These are phyloP conservation scores for Cheilinus undulatus DNA, from an alignment of 2,113 vertebrate genomes.

Conservation along the genomic window DNA sequence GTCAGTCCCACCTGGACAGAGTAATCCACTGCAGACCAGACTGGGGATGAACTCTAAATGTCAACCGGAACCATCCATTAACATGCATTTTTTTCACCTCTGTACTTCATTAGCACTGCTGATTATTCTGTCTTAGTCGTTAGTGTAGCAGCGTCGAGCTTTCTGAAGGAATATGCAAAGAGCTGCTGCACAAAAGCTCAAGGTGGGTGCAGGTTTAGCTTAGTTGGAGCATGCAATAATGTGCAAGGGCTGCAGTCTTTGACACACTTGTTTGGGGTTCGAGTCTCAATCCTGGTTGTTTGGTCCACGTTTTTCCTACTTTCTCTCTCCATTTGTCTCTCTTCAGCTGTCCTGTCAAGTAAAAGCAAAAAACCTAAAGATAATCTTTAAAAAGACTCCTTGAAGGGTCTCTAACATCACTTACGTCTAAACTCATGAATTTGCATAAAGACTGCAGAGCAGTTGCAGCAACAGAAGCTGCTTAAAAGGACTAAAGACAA, in stretches of 20 bases:
- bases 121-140: background rate
- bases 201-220: too few species aligned
- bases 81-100: background rate
- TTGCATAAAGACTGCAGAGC: background rate
- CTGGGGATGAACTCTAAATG: slow-evolving; percentile 21
- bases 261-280: too few species aligned
- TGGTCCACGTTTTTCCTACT: too few species aligned
- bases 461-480: background rate
- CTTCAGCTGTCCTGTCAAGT: too few species aligned
- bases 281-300: too few species aligned
- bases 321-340: too few species aligned
- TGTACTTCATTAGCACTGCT: background rate
- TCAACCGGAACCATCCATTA: slow-evolving; percentile 9
- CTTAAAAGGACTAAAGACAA: background rate
- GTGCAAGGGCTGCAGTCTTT: too few species aligned
- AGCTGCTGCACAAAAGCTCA: background rate
- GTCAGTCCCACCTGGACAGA: background rate
- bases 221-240: too few species aligned
- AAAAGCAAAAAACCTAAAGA: too few species aligned
- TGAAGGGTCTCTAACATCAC: background rate
- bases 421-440: background rate
- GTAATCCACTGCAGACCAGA: slow-evolving; percentile 7
- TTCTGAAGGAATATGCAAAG: background rate
- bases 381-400: too few species aligned
- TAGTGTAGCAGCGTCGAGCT: background rate